Conservation (phyloP, 2,113 vertebrate species). For the Istiophorus platypterus region DNA sequence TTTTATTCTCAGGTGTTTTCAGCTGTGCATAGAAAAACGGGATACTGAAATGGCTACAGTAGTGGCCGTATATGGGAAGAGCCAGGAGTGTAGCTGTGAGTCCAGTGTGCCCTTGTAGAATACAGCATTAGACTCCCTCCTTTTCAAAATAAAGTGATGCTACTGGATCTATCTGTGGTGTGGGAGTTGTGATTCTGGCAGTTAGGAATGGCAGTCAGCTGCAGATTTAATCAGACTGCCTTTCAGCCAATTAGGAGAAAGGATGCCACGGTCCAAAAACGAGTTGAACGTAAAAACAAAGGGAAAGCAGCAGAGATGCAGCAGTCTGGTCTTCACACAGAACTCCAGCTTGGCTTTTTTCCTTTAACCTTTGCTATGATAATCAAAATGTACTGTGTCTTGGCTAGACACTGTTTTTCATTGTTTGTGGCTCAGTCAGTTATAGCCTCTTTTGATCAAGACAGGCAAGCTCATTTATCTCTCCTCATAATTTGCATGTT, state of each 20-base stretch:
- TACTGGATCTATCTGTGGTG: neutral
- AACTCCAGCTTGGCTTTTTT: neutral
- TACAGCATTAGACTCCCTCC: neutral
- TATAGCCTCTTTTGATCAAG: conserved; percentile 36
- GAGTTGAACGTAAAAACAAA: conserved; percentile 1
- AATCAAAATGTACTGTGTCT: conserved; percentile 11
- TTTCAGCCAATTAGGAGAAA: conserved; percentile 34
- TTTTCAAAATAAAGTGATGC: neutral
- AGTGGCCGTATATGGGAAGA: neutral
- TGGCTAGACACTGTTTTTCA: conserved; percentile 4
- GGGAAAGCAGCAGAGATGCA: conserved; percentile 22
- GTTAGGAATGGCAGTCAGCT: neutral
- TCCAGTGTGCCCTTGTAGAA: neutral
- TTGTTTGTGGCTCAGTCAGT: conserved; percentile 8
- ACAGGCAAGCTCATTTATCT: conserved; percentile 10
- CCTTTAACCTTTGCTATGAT: neutral
- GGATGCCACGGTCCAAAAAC: conserved; percentile 1
- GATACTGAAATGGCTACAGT: neutral
- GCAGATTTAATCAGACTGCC: conserved; percentile 33
- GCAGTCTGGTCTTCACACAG: neutral
- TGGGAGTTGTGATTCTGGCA: neutral
- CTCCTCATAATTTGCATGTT: conserved; percentile 18
- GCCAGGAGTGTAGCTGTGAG: neutral
- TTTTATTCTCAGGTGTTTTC: conserved; percentile 1
- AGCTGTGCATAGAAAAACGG: neutral